These are phyloP conservation scores for Semnornis frantzii DNA, from an alignment of 2,113 vertebrate species.

Conservation along the genomic window DNA sequence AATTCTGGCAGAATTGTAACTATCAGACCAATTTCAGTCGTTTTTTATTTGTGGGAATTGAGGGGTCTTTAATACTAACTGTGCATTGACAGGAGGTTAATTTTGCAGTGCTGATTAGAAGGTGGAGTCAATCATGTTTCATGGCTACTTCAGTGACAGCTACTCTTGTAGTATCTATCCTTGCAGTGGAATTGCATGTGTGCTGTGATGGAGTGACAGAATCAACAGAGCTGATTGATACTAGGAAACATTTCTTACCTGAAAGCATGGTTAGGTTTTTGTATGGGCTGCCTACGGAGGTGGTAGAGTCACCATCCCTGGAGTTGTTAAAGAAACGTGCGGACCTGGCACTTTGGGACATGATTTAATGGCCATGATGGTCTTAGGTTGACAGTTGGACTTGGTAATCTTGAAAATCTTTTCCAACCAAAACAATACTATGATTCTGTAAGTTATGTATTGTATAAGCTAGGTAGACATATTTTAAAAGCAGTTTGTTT, in stretches of 20 bases:
- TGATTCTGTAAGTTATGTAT: background rate
- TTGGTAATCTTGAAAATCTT: too few species aligned
- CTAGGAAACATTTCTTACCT: too few species aligned
- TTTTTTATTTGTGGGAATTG: background rate
- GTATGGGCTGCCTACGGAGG: too few species aligned
- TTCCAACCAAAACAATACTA: too few species aligned
- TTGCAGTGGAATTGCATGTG: accelerated
- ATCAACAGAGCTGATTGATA: too few species aligned
- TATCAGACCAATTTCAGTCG: background rate
- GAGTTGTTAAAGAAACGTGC: too few species aligned
- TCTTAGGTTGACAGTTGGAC: too few species aligned
- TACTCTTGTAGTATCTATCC: background rate
- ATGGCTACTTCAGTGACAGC: background rate
- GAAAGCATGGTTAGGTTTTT: too few species aligned
- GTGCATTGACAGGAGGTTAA: background rate
- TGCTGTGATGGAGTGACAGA: background rate
- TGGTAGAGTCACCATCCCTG: too few species aligned
- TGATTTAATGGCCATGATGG: too few species aligned
- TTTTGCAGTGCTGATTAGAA: background rate
- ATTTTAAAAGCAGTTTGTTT: background rate
- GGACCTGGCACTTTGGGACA: too few species aligned
- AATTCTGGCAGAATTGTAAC: background rate
- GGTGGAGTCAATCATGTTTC: background rate
- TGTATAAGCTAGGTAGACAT: background rate
- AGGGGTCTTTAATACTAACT: background rate